These are phyloP conservation scores for Palloptera scutellata DNA, from an alignment of 2,888 invertebrate genomes.

Conservation along the genomic window DNA sequence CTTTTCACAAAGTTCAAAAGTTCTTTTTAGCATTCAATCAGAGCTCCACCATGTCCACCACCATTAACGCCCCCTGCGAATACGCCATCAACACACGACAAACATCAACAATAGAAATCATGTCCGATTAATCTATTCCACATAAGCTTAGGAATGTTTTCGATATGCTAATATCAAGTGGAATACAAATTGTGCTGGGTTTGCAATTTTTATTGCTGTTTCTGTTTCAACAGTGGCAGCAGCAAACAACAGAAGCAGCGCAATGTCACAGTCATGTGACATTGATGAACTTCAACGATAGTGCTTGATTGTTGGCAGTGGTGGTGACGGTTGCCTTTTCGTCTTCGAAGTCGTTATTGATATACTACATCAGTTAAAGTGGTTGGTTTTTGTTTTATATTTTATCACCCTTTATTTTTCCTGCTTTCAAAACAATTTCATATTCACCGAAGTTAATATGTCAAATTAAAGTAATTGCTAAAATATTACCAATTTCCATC, in stretches of 20 bases:
- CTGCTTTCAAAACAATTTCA: background rate
- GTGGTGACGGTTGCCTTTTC: background rate
- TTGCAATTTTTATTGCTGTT: background rate
- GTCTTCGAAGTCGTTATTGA: slow-evolving; percentile 13
- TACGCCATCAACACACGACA: too few relatives aligned
- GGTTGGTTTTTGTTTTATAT: slow-evolving; percentile 13
- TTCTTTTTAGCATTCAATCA: too few relatives aligned
- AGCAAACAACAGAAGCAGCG: background rate
- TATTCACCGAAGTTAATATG: too few relatives aligned
- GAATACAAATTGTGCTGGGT: background rate
- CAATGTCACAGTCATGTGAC: slow-evolving; percentile 24
- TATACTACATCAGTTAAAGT: slow-evolving; percentile 26
- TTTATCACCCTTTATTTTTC: background rate
- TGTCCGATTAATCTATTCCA: background rate
- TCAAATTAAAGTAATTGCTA: too few relatives aligned
- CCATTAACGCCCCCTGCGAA: too few relatives aligned
- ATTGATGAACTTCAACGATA: slow-evolving; percentile 30
- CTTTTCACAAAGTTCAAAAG: too few relatives aligned
- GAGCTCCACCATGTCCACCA: too few relatives aligned
- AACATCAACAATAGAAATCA: too few relatives aligned
- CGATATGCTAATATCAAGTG: slow-evolving; percentile 1
- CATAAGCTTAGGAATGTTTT: slow-evolving; percentile 15
- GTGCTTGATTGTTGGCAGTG: background rate
- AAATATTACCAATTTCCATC: too few relatives aligned
- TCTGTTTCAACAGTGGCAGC: background rate